Conservation (phyloP, 2,797 vertebrate genomes). For the Zonotrichia albicollis region DNA sequence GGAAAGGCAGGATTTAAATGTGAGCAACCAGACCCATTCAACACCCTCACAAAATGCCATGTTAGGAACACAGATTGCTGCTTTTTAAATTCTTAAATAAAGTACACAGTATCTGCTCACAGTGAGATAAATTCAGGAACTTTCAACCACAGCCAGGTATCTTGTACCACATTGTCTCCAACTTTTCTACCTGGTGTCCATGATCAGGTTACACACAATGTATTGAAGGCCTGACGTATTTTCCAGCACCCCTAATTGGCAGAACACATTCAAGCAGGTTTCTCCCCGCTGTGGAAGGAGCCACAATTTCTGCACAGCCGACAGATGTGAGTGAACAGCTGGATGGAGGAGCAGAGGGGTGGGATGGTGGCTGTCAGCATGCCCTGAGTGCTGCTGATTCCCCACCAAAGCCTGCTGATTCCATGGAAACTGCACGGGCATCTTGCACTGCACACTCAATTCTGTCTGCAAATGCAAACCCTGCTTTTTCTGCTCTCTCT, state of each 20-base stretch:
- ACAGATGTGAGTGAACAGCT: neutral
- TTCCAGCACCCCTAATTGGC: neutral
- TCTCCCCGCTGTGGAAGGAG: neutral
- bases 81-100: neutral
- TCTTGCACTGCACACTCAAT: neutral
- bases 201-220: fast-evolving
- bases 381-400: neutral
- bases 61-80: neutral
- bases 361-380: fast-evolving
- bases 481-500: neutral
- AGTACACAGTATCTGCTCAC: neutral
- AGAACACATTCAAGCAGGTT: neutral
- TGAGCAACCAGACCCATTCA: neutral
- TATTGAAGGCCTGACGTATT: fast-evolving
- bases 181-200: fast-evolving
- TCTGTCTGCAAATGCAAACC: neutral
- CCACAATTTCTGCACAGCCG: fast-evolving
- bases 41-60: neutral
- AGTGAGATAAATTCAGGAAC: neutral
- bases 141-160: neutral
- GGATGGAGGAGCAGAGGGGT: neutral
- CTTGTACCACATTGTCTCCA: neutral
- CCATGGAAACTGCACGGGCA: neutral
- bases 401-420: neutral
- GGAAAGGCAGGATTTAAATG: neutral